A percentile compares a stretch with the other conserved stretches of the same genome.
phyloP scores from a whole-genome alignment of 2,888 invertebrate genomes.

The Lepidochitona cinerea region DNA sequence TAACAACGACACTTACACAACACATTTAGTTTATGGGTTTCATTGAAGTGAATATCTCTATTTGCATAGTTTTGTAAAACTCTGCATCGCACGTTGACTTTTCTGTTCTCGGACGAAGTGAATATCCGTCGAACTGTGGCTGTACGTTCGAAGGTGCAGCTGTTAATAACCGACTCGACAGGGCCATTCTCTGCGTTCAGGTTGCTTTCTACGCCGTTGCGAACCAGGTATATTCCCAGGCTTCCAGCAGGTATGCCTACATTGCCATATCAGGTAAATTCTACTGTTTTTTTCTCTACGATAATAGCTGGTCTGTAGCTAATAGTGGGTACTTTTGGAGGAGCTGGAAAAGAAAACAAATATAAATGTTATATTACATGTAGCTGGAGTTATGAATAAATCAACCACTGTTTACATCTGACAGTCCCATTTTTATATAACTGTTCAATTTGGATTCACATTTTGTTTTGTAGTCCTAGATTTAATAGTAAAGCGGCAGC shows the following conservation, averaged over 20 bases:
- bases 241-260: background rate
- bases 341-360: background rate
- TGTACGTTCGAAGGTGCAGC: background rate
- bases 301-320: background rate
- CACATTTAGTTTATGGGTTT: background rate
- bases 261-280: background rate
- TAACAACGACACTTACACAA: background rate
- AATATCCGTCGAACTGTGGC: background rate
- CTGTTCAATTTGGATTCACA: no score
- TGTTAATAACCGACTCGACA: background rate
- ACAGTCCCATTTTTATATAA: no score
- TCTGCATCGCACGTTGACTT: background rate
- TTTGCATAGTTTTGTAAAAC: background rate
- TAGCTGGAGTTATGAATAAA: no score
- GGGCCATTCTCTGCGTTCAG: background rate
- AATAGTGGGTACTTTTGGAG: background rate
- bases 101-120: background rate
- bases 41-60: background rate
- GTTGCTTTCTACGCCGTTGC: background rate
- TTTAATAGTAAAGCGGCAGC: no score
- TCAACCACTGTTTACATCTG: no score
- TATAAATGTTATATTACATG: no score
- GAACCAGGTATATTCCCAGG: background rate
- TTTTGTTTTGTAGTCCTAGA: no score
- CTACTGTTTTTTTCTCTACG: background rate